Evolutionary conservation across 1,140 invertebrate genomes (phyloP), one percentile per base, ranked within the genome.

Genomic region (Nasonia giraulti): DNA sequence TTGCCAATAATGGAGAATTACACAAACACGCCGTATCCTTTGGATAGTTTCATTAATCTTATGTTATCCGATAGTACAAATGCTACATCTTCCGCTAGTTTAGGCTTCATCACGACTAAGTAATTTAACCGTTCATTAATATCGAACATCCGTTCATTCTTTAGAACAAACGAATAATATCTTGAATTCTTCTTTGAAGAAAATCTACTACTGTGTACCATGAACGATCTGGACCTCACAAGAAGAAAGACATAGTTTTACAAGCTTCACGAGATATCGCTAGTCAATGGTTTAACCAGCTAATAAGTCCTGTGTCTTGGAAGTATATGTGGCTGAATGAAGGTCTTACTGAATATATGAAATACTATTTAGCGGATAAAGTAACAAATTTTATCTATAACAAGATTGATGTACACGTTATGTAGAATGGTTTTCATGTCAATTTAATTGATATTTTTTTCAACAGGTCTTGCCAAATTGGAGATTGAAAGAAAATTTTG

Each of bases 241-340:
- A 14, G 91, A 79, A 82, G n/a, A 82, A 94, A 23, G 78, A 89
- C 4, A 92, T 95, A 5, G 93, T 94, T 37, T 88, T 90, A 1
- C 92, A 94, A 20, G 90, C 96, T 20, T 91, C 94, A 14, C 95
- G 96, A 88, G 95, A 96, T 89, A 87, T 96, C 14, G 94, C 94
- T 2, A 95, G 96, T 89, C 93, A 95, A 87, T 95, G 94, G 94
- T 94, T 95, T 88, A 94, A 94, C 11, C 94, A 95, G 87, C 86
- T 95, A 55, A 94, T 95, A 2, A 94, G 94, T 0, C 93, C 94
- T 86, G 89, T 91, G 84, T 94, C 94, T 86, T 94, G 94, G 90
- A 88, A 88, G n/a, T 89, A 93, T 71, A 86, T 89, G 3, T 94
- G 94, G 93, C 87, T 94, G 4, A 94, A 94, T 82, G 94, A 94